Evolutionary conservation across 2,888 invertebrate genomes (phyloP).

Genomic region (Xestia rhomboidea): DNA sequence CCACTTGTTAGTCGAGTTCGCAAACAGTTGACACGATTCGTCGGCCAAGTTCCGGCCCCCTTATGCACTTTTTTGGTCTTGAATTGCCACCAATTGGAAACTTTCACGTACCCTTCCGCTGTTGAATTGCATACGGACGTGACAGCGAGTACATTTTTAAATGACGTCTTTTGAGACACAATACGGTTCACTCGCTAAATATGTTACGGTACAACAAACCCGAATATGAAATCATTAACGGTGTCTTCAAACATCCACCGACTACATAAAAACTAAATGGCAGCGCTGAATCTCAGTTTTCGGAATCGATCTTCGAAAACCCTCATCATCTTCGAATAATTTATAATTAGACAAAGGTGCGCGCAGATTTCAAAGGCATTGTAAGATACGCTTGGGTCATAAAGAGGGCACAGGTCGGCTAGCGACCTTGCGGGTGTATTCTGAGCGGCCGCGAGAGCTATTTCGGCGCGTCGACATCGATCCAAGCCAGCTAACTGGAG

Average conservation of each 20-base stretch:
- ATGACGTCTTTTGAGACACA: conserved; percentile 57
- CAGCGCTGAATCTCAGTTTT: conserved; percentile 44
- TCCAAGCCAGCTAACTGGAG: conserved; percentile 82
- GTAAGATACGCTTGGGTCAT: conserved; percentile 76
- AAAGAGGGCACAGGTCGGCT: conserved; percentile 82
- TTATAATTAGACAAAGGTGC: conserved; percentile 69
- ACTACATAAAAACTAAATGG: conserved; percentile 29
- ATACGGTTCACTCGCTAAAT: conserved; percentile 55
- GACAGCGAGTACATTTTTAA: conserved; percentile 69
- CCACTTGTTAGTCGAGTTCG: conserved; percentile 80
- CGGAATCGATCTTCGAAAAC: conserved; percentile 53
- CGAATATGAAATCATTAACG: conserved; percentile 51
- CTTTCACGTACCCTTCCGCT: conserved; percentile 73
- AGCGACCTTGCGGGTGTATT: conserved; percentile 83
- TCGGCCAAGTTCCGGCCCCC: conserved; percentile 74
- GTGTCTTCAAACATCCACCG: conserved; percentile 37
- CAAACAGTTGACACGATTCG: conserved; percentile 78
- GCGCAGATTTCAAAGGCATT: conserved; percentile 71
- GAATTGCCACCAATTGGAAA: conserved; percentile 73
- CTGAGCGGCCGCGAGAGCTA: conserved; percentile 81
- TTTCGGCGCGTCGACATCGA: conserved; percentile 85
- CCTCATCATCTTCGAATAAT: conserved; percentile 63
- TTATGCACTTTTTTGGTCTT: conserved; percentile 79
- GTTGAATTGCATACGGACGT: conserved; percentile 67
- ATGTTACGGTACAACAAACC: conserved; percentile 42